phyloP scores from a whole-genome alignment of 2,888 invertebrate genomes.

The Colostygia pectinataria region DNA sequence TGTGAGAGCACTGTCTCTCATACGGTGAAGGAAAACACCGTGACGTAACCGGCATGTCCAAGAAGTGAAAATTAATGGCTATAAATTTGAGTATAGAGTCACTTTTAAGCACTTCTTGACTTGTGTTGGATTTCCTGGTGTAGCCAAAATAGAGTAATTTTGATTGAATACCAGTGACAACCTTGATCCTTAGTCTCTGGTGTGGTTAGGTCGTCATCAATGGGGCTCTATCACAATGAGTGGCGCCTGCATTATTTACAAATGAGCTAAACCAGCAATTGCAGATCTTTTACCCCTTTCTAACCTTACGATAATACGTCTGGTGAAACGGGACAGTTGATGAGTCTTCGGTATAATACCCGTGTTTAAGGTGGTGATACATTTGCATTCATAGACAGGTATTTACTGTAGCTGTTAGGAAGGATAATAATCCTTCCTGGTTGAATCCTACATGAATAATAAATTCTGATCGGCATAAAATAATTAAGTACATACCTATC shows the following conservation, averaged over 20 bases:
- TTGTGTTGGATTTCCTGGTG: background rate
- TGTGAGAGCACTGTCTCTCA: no score
- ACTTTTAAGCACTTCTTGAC: no score
- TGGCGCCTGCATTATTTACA: constrained; percentile 78
- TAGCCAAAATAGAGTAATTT: background rate
- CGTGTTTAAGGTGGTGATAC: constrained; percentile 20
- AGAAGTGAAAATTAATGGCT: no score
- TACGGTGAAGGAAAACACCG: no score
- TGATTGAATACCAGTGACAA: constrained; percentile 34
- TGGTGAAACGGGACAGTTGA: constrained; percentile 14
- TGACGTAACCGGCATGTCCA: no score
- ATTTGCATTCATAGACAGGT: constrained; percentile 16
- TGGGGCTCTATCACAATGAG: constrained; percentile 68
- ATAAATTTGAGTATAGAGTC: no score
- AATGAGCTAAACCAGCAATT: constrained; percentile 47
- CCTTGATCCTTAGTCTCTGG: constrained; percentile 52
- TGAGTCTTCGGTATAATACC: constrained; percentile 16
- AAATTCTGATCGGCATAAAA: background rate
- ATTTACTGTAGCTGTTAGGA: background rate
- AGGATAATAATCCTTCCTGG: constrained; percentile 10
- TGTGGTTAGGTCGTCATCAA: constrained; percentile 66
- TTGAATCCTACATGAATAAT: no score
- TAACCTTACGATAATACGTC: background rate
- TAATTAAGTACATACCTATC: no score
- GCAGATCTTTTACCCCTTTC: constrained; percentile 16